Evolutionary conservation across 2,797 vertebrate species (phyloP).

Genomic region (Sorex maritimensis): DNA sequence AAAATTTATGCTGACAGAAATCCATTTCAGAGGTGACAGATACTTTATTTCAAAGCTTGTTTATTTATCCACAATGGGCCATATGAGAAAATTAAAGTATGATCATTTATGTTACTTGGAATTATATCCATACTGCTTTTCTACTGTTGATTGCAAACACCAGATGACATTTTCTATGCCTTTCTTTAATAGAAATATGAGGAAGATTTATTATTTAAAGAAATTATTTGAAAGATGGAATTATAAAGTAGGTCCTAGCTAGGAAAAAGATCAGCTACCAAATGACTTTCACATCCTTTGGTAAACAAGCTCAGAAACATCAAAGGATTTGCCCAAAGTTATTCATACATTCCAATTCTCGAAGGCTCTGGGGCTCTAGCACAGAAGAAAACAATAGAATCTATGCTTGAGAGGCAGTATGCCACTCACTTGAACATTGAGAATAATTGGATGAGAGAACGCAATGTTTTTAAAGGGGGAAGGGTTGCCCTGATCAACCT

Average conservation of each 20-base stretch:
- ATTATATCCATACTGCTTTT: conserved; percentile 24
- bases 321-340: conserved; percentile 26
- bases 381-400: conserved; percentile 33
- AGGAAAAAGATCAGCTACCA: conserved; percentile 40
- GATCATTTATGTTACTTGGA: conserved; percentile 11
- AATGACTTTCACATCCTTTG: not conserved
- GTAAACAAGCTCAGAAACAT: conserved; percentile 41
- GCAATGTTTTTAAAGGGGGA: no score
- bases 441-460: conserved; percentile 55
- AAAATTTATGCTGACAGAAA: conserved; percentile 55
- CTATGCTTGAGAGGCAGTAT: not conserved
- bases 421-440: conserved; percentile 20
- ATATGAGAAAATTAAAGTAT: conserved; percentile 35
- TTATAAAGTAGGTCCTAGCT: not conserved
- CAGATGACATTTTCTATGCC: not conserved
- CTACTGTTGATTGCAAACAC: conserved; percentile 12
- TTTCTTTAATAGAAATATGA: conserved; percentile 35
- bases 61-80: conserved; percentile 19
- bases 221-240: conserved; percentile 47
- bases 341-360: not conserved
- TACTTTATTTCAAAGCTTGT: not conserved
- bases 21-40: conserved; percentile 39
- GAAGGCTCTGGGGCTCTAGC: not conserved
- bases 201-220: conserved; percentile 21
- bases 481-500: no score